Conservation (phyloP, 2,888 invertebrate species). For the Onthophagus sagittarius region DNA sequence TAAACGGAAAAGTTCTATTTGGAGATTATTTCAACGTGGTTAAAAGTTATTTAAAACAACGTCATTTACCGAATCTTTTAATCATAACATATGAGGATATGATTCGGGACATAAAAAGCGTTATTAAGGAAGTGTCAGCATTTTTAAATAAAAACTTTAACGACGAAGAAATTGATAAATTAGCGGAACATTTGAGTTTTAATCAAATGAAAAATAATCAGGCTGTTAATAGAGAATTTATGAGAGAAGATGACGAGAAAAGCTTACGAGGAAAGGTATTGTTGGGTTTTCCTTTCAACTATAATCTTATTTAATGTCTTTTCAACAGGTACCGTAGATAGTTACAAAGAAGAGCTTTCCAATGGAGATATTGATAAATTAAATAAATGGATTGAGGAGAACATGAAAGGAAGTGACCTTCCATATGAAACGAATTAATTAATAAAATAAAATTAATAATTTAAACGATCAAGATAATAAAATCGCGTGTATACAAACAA, state of each 20-base stretch:
- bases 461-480: neutral
- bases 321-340: conserved; percentile 39
- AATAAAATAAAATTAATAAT: neutral
- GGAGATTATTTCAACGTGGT: conserved; percentile 40
- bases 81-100: conserved; percentile 40
- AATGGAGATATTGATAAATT: conserved; percentile 64
- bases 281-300: too few species aligned
- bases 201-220: conserved; percentile 52
- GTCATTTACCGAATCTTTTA: conserved; percentile 40
- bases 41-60: conserved; percentile 40
- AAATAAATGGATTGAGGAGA: conserved; percentile 62
- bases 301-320: too few species aligned
- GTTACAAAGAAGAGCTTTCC: conserved; percentile 54
- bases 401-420: conserved; percentile 47
- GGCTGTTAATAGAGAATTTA: conserved; percentile 43
- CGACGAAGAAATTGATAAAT: conserved; percentile 41
- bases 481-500: too few species aligned
- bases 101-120: conserved; percentile 46
- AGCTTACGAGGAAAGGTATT: conserved; percentile 48
- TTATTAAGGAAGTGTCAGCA: conserved; percentile 45
- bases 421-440: neutral
- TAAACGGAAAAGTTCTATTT: conserved; percentile 50
- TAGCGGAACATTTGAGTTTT: conserved; percentile 52
- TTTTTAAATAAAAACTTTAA: conserved; percentile 46
- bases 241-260: neutral